These are phyloP conservation scores for Epinephelus fuscoguttatus DNA, from an alignment of 2,113 vertebrate species.

Conservation along the genomic window DNA sequence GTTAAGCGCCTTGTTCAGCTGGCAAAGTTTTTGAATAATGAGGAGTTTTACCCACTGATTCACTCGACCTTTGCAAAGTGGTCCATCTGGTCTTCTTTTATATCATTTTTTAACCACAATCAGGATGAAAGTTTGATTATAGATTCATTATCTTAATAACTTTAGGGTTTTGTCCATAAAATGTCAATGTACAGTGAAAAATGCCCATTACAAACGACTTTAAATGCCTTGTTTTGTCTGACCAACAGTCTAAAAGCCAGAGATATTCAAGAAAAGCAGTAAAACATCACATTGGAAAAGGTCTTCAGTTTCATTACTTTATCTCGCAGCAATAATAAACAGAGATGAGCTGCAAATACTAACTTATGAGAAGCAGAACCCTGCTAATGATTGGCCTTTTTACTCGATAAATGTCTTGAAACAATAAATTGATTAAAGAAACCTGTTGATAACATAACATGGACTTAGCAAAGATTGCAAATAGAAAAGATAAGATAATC, in stretches of 20 bases:
- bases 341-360: neutral
- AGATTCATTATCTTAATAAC: neutral
- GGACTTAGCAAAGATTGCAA: neutral
- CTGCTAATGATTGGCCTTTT: neutral
- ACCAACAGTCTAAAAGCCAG: neutral
- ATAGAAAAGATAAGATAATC: no score
- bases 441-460: neutral
- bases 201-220: neutral
- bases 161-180: neutral
- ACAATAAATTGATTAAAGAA: neutral
- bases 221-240: neutral
- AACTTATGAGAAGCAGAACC: neutral
- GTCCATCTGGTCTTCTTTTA: neutral
- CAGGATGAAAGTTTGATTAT: neutral
- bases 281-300: conserved; percentile 1
- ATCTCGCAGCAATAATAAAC: neutral
- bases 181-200: neutral
- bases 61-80: neutral
- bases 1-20: conserved; percentile 16
- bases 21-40: conserved; percentile 14
- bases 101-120: neutral
- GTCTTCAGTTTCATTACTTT: conserved; percentile 6
- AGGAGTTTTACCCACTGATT: conserved; percentile 20
- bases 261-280: neutral
- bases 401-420: neutral